Evolutionary conservation across 2,888 invertebrate species (phyloP), one percentile per base, ranked within the genome.

Genomic region (Nasonovia ribisnigri): DNA sequence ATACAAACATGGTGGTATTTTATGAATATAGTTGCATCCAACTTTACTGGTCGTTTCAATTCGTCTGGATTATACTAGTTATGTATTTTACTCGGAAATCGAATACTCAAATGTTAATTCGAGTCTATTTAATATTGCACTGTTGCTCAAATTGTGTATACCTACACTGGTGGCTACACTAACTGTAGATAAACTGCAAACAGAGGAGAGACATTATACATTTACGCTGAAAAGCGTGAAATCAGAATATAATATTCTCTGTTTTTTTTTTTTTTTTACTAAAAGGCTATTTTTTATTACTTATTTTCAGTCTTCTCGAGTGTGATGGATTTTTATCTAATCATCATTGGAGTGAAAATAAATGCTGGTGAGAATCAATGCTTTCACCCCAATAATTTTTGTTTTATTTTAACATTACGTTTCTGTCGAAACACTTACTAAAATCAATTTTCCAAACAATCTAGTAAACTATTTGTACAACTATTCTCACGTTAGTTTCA

Each of bases 141-240:
- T 77, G 36, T 77, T 36, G 77, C 20, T 77, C 20, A 8, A 42
- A 36, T 77, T 67, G 36, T 3, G 36, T 77, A 77, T 36, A 77
- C 8, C 6, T 77, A 36, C 20, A 67, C n/a, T 36, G 16, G 1
- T 36, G 6, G 36, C 16, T 36, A 67, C 36, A 67, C n/a, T 67
- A 36, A 67, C 67, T 67, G 67, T 20, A 67, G 36, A 20, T 16
- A 67, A 67, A 36, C 67, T 67, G 67, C 36, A 67, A 67, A 36
- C 6, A 20, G 67, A 16, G 6, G 42, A 42, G 43, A 3, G 43
- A 24, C 42, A 84, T 84, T 84, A 86, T 48, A 29, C 13, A 87
- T 48, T 87, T 87, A 48, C 48, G 29, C n/a, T 16, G 87, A 87
- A 87, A n/a, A 87, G n/a, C 20, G 87, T 87, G 48, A 87, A 87